Evolutionary conservation across 37 sponge, comb jelly and placozoan species (phyloP), one percentile per base, ranked within the genome.

Genomic region (Axinella damicornis): DNA sequence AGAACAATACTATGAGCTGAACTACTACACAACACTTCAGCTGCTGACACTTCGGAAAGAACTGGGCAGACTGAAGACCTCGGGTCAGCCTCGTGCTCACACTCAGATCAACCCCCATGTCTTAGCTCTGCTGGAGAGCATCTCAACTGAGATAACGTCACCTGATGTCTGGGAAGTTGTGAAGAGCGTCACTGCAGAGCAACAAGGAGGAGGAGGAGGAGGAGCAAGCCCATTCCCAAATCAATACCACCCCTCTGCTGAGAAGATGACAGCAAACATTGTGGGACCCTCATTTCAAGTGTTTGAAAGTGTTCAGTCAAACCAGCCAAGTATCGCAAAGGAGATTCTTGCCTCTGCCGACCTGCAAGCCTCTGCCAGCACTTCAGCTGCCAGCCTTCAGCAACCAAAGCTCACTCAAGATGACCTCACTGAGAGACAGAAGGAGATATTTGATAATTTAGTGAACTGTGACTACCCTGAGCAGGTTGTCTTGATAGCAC

Each of bases 11-110:
- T 87, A 92, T 74, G 74, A 73, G 36, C 21, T 92, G 35, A 92
- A 92, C 46, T 92, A 92, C 78, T 92, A 57, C 63, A 92, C 92
- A 16, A 80, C 88, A 28, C 80, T 15, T 13, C 92, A 92, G 78
- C 75, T 92, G 14, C 67, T 87, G 17, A 53, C 34, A 2, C 78
- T 92, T 18, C 36, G 88, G 31, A 69, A 71, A 28, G 88, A 87
- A 62, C 83, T 92, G 6, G 83, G 83, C 0, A 54, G 19, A 11
- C 1, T 79, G 38, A 78, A 58, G 18, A 27, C 37, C 22, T 20
- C 32, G 30, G 6, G 21, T 54, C 46, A 46, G 46, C 46, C 46
- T 12, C 4, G 18, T 37, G 18, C n/a, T 15, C 62, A 39, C 58
- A 65, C 28, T 35, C n/a, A 24, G 64, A 32, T 83, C 28, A 68